Base-by-base conservation (phyloP, 2,888 invertebrate genomes). In the Heliconius charithonia region DNA sequence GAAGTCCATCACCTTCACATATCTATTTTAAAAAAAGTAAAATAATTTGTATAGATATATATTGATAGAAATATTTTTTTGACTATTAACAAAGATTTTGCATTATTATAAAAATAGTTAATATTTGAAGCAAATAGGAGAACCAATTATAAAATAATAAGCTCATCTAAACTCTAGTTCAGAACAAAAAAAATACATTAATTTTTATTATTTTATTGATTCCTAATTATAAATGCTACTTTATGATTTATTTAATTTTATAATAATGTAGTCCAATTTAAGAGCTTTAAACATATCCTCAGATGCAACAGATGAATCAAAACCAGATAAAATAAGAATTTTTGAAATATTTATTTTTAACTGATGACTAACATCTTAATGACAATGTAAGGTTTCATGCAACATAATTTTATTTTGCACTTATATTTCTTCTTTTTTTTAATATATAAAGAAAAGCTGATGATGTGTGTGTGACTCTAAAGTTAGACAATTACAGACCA, bases 1-100 rank as follows among this genome's bases (percentile, higher is more conserved):
- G 95, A 19, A 95, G 83, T 19, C 95, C 95, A 84, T 95, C 95
- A 29, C 95, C 95, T 83, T 95, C 95, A 76, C 91, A 92, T 78
- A 95, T 89, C 95, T 95, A 82, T 22, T 62, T 70, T 51, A 2
- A 19, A 74, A 69, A 41, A 29, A 73, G 13, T 4, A 41, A 69
- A n/a, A n/a, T 25, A 41, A 12, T 67, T 12, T n/a, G n/a, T 22
- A 66, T 32, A 29, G 19, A 29, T 29, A 29, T 19, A 66, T 65
- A 62, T 62, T 25, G 12, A 62, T 27, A 62, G 59, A 62, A 62
- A 62, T 19, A 56, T 19, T 56, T 6, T 56, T 56, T 22, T 56
- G 16, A 22, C 41, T 41, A 13, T 41, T 41, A 41, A 41, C 41
- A 41, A 37, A 37, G 32, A 37, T 9, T 37, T 37, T 37, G 9